Percentiles rank a stretch among this genome's conserved stretches.
phyloP scores from a whole-genome alignment of 2,113 vertebrate species.

The Melozone crissalis region DNA sequence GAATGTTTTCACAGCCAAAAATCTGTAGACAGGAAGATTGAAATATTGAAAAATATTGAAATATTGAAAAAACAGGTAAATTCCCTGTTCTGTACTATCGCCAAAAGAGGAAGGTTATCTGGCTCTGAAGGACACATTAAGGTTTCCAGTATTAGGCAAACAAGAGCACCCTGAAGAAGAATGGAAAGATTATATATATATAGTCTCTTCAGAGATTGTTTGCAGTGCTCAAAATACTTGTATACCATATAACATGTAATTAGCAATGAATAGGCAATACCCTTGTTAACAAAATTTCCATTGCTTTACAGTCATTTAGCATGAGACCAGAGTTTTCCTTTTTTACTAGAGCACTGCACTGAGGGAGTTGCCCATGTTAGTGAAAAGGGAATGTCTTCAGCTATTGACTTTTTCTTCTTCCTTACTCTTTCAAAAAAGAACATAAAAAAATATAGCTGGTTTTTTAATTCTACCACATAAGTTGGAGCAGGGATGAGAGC shows the following conservation, averaged over 20 bases:
- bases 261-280: neutral
- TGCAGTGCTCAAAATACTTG: neutral
- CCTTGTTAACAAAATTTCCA: neutral
- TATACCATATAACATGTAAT: neutral
- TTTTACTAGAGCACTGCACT: neutral
- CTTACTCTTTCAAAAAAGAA: neutral
- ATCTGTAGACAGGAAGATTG: neutral
- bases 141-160: neutral
- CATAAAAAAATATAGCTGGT: neutral
- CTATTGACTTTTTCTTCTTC: neutral
- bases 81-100: neutral
- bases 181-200: neutral
- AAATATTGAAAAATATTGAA: too few species aligned
- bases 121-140: neutral
- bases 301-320: neutral
- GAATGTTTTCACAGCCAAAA: neutral
- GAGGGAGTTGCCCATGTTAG: neutral
- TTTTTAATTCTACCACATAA: neutral
- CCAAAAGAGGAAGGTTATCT: neutral
- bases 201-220: neutral
- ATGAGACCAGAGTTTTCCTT: neutral
- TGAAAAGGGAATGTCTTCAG: neutral
- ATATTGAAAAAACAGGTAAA: neutral
- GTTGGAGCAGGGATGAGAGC: neutral
- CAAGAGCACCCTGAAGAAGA: neutral